These are phyloP conservation scores for Archips xylosteana DNA, from an alignment of 2,888 invertebrate species.

Conservation along the genomic window DNA sequence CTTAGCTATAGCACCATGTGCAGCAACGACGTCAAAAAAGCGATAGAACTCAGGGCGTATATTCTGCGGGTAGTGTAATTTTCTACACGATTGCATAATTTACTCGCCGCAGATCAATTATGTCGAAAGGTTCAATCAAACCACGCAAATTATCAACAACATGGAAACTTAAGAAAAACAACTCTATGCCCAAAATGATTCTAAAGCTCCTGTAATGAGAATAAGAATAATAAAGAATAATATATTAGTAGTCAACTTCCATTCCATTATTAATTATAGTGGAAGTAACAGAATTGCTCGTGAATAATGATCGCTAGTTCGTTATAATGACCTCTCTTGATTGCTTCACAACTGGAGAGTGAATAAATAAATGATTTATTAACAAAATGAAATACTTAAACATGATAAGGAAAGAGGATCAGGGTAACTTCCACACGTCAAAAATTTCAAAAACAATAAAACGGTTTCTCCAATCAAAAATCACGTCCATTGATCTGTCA, in stretches of 20 bases:
- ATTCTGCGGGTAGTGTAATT: background rate
- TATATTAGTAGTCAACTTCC: no score
- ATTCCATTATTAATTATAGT: no score
- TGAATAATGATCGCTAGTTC: background rate
- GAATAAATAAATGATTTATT: background rate
- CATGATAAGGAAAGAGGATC: slow-evolving; percentile 14
- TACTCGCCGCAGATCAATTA: background rate
- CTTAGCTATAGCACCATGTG: no score
- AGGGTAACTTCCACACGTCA: slow-evolving; percentile 32
- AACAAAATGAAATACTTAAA: background rate
- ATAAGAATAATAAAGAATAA: no score
- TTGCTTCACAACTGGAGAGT: slow-evolving; percentile 2
- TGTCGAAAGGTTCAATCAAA: background rate
- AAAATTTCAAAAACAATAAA: slow-evolving; percentile 36
- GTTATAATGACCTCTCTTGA: background rate
- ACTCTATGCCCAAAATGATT: background rate
- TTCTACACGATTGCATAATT: background rate
- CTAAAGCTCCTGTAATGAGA: no score
- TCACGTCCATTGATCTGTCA: slow-evolving; percentile 47
- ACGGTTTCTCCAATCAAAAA: slow-evolving; percentile 43
- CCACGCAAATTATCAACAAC: background rate
- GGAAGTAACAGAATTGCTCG: background rate
- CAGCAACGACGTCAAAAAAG: background rate
- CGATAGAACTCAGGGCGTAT: background rate
- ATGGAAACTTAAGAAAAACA: background rate